These are phyloP conservation scores for Bufotes viridis DNA, from an alignment of 2,797 vertebrate genomes.

Conservation along the genomic window DNA sequence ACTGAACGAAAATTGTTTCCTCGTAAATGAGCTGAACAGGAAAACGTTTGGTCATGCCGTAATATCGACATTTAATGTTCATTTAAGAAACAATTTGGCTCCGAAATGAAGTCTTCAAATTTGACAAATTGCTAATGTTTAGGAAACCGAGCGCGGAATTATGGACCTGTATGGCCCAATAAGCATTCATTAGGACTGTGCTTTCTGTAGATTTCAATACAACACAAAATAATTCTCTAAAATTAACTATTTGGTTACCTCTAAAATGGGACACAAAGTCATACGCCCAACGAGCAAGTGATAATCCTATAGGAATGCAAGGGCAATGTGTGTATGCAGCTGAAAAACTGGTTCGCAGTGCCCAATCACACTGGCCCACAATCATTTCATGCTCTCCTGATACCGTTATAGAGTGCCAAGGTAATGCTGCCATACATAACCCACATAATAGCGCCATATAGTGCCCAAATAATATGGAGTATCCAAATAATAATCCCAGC, in stretches of 20 bases:
- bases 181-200: not conserved
- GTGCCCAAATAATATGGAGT: no score
- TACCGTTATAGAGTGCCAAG: no score
- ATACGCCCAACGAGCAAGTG: not conserved
- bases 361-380: not conserved
- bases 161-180: not conserved
- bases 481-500: no score
- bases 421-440: no score
- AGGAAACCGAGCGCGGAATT: not conserved
- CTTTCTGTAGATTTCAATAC: not conserved
- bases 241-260: not conserved
- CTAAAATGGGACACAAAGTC: not conserved
- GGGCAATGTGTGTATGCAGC: not conserved
- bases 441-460: no score
- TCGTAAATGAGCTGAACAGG: conserved; percentile 16
- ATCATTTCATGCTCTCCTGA: no score
- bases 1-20: conserved; percentile 15
- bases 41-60: conserved; percentile 3
- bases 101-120: conserved; percentile 11
- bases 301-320: not conserved
- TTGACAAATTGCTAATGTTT: conserved; percentile 23
- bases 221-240: not conserved
- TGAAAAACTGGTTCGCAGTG: not conserved
- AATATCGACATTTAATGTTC: conserved; percentile 1
- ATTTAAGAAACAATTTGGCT: conserved; percentile 17